Conservation (phyloP, 2,797 vertebrate genomes). For the Salmo trutta region DNA sequence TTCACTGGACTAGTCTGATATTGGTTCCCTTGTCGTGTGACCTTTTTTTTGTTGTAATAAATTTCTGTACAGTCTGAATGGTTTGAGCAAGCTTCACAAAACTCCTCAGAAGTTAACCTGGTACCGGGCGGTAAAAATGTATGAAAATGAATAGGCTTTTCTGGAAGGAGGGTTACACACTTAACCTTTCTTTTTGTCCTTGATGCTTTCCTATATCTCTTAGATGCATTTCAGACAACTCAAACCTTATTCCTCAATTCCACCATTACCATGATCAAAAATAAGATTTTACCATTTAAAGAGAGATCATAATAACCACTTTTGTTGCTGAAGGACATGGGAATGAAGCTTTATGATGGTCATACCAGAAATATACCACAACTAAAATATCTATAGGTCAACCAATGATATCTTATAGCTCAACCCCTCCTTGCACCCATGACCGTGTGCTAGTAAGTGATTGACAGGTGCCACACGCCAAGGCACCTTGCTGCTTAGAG, state of each 20-base stretch:
- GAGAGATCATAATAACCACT: not conserved
- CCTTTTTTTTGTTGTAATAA: too few relatives aligned
- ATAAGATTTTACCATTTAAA: too few relatives aligned
- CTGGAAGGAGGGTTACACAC: not conserved
- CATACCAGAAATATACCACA: not conserved
- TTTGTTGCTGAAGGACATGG: not conserved
- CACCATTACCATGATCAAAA: not conserved
- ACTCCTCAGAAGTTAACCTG: not conserved
- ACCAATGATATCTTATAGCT: slow-evolving; percentile 19
- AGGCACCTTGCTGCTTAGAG: slow-evolving; percentile 67
- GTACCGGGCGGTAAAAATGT: not conserved
- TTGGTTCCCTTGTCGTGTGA: too few relatives aligned
- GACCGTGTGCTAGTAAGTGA: slow-evolving; percentile 60
- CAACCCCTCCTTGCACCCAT: slow-evolving; percentile 61
- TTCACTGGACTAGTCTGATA: too few relatives aligned
- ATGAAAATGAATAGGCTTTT: not conserved
- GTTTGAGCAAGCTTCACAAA: too few relatives aligned
- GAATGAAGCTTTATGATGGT: not conserved
- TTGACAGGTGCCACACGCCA: slow-evolving; percentile 77
- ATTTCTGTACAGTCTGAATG: too few relatives aligned
- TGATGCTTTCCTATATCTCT: too few relatives aligned
- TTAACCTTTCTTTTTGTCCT: too few relatives aligned
- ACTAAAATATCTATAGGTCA: not conserved
- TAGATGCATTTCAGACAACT: too few relatives aligned
- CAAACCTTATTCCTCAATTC: not conserved